A percentile compares a stretch with the other conserved stretches of the same genome.
These are phyloP conservation scores for Ectobius pallidus DNA, from an alignment of 2,888 invertebrate genomes.

Conservation along the genomic window DNA sequence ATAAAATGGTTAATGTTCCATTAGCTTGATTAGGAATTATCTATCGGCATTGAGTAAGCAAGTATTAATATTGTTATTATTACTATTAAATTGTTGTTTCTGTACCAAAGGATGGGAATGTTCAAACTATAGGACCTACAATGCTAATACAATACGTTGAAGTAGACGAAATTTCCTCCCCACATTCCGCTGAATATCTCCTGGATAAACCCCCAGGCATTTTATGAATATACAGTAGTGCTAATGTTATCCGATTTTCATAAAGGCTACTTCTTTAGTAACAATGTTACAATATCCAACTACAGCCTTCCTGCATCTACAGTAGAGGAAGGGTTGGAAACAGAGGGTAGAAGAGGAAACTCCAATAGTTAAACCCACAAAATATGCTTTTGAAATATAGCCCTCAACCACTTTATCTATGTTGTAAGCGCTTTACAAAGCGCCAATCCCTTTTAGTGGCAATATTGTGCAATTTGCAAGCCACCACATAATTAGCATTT, in stretches of 20 bases:
- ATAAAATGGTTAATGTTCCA: too few species aligned
- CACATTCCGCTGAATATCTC: too few species aligned
- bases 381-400: conserved; percentile 19
- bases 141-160: too few species aligned
- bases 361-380: not conserved
- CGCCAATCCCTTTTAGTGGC: not conserved
- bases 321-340: not conserved
- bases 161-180: too few species aligned
- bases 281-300: not conserved
- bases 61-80: too few species aligned
- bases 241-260: conserved; percentile 4
- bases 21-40: too few species aligned
- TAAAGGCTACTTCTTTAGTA: not conserved
- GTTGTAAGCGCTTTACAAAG: not conserved
- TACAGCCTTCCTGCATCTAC: not conserved
- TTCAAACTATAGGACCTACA: too few species aligned
- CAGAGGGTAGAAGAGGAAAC: not conserved
- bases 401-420: not conserved
- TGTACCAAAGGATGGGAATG: too few species aligned
- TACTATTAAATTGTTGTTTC: too few species aligned
- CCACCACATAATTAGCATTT: not conserved
- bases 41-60: too few species aligned
- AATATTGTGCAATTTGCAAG: conserved; percentile 5
- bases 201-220: not conserved
- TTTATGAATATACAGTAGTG: too few species aligned